Conservation (phyloP, 64 coral and sea anemone genomes). For the Pocillopora damicornis region DNA sequence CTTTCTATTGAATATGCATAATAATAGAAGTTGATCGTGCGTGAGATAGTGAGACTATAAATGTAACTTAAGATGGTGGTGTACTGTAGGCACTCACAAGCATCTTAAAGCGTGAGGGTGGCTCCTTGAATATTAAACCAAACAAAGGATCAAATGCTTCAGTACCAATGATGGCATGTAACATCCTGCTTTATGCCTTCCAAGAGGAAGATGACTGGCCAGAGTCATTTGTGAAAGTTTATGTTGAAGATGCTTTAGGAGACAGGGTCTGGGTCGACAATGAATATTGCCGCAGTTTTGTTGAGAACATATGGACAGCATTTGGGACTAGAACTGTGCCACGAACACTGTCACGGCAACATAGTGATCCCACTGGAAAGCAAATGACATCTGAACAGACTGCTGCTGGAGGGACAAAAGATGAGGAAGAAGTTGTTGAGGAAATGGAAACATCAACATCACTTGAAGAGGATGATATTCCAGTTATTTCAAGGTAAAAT, state of each 20-base stretch:
- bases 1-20: no score
- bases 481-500: constrained; percentile 50
- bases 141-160: constrained; percentile 60
- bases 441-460: constrained; percentile 57
- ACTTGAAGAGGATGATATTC: constrained; percentile 58
- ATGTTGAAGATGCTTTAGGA: constrained; percentile 90
- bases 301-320: constrained; percentile 89
- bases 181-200: constrained; percentile 77
- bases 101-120: constrained; percentile 79
- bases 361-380: constrained; percentile 45
- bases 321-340: constrained; percentile 78
- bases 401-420: constrained; percentile 9
- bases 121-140: constrained; percentile 80
- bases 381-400: not conserved
- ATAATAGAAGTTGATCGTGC: not conserved
- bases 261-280: constrained; percentile 96
- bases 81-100: constrained; percentile 65
- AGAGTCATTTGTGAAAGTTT: constrained; percentile 91
- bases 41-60: not conserved
- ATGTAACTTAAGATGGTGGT: not conserved
- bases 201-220: constrained; percentile 98
- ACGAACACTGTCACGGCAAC: constrained; percentile 29
- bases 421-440: constrained; percentile 50
- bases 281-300: constrained; percentile 85
- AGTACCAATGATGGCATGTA: constrained; percentile 87